Evolutionary conservation across 2,113 vertebrate genomes (phyloP).

Genomic region (Marmota flaviventris): DNA sequence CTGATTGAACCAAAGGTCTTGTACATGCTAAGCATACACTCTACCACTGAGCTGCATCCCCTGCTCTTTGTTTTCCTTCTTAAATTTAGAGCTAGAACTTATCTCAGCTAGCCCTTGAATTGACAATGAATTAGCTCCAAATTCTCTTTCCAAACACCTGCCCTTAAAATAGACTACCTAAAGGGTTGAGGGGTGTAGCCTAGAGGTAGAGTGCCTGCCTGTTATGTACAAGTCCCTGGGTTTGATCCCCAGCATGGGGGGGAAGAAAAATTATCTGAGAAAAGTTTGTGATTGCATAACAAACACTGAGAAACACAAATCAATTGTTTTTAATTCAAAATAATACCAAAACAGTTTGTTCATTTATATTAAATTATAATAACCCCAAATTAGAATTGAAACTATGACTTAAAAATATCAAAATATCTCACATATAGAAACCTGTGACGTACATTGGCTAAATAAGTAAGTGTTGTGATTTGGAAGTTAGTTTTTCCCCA

Average conservation of each 20-base stretch:
- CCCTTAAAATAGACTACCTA: constrained; percentile 25
- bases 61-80: not conserved
- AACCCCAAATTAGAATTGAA: constrained; percentile 12
- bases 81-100: constrained; percentile 3
- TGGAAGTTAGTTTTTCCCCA: too few species aligned
- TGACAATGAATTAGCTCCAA: constrained; percentile 38
- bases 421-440: constrained; percentile 13
- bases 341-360: not conserved
- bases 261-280: not conserved
- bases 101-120: constrained; percentile 22
- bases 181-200: too few species aligned
- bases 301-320: constrained; percentile 7
- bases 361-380: constrained; percentile 29
- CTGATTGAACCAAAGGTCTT: not conserved
- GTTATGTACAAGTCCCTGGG: too few species aligned
- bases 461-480: not conserved
- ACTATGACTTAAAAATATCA: not conserved
- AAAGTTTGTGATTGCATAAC: constrained; percentile 23
- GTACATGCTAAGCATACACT: not conserved
- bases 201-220: too few species aligned
- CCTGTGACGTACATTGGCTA: not conserved
- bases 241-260: too few species aligned
- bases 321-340: constrained; percentile 55
- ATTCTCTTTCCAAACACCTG: not conserved
- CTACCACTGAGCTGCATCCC: not conserved